Evolutionary conservation across 2,888 invertebrate species (phyloP).

Genomic region (Drosophila niveifrons): DNA sequence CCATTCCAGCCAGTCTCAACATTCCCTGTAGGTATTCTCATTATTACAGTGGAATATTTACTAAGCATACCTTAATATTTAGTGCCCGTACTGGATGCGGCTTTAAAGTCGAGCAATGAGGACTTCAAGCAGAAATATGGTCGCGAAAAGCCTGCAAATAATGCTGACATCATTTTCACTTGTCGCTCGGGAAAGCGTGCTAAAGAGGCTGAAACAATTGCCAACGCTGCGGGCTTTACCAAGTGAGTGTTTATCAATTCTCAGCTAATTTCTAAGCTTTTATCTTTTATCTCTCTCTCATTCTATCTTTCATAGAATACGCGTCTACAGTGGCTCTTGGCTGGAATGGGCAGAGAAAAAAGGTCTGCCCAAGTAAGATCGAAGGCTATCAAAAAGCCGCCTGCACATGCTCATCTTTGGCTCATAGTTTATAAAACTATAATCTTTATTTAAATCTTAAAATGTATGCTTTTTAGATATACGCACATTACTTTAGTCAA

Average conservation of each 20-base stretch:
- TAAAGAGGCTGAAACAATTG: constrained; percentile 53
- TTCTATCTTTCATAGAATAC: constrained; percentile 33
- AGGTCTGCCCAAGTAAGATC: constrained; percentile 37
- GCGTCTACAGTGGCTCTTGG: constrained; percentile 68
- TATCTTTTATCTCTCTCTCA: not conserved
- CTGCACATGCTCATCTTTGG: constrained; percentile 12
- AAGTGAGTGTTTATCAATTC: constrained; percentile 47
- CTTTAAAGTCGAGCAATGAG: constrained; percentile 29
- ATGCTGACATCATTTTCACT: constrained; percentile 61
- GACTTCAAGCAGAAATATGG: constrained; percentile 53
- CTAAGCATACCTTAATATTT: not conserved
- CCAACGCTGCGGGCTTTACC: constrained; percentile 46
- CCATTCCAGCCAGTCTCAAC: constrained; percentile 91
- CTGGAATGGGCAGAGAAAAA: constrained; percentile 68
- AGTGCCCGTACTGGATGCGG: constrained; percentile 56
- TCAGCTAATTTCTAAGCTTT: not conserved
- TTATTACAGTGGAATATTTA: not conserved
- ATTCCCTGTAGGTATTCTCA: constrained; percentile 89
- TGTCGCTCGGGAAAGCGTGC: constrained; percentile 63
- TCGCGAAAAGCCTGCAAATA: constrained; percentile 46
- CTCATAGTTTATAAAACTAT: not conserved
- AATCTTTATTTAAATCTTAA: constrained; percentile 4
- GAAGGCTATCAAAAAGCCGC: not conserved
- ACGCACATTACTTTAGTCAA: constrained; percentile 2
- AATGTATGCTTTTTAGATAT: constrained; percentile 12